phyloP scores from a whole-genome alignment of 2,797 vertebrate genomes.

The Schizopygopsis malacanthus region DNA sequence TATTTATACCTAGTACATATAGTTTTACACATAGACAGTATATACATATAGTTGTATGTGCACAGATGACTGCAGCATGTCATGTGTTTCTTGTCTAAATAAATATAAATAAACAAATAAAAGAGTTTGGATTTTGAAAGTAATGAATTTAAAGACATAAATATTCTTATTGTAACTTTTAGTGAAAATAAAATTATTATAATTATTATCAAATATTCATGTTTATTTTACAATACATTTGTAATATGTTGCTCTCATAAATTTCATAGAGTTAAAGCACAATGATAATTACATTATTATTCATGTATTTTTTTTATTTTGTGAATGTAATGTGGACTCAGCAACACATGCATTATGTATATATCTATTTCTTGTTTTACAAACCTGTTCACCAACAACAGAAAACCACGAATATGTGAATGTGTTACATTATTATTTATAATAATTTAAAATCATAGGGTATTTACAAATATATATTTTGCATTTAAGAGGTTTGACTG shows the following conservation, averaged over 20 bases:
- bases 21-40: too few species aligned
- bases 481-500: background rate
- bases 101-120: too few species aligned
- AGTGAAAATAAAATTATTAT: background rate
- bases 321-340: background rate
- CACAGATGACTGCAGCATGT: too few species aligned
- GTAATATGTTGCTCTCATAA: too few species aligned
- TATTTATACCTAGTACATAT: too few species aligned
- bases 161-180: background rate
- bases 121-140: too few species aligned
- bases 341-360: background rate
- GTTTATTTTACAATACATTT: background rate
- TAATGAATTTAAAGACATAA: background rate
- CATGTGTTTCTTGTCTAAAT: too few species aligned
- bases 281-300: too few species aligned
- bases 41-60: too few species aligned
- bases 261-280: too few species aligned
- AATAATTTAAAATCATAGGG: background rate
- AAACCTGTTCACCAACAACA: background rate
- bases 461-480: background rate
- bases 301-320: background rate
- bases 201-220: background rate
- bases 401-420: background rate
- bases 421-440: background rate
- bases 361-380: background rate